Conservation (phyloP, 2,797 vertebrate species). For the Tinamus major region DNA sequence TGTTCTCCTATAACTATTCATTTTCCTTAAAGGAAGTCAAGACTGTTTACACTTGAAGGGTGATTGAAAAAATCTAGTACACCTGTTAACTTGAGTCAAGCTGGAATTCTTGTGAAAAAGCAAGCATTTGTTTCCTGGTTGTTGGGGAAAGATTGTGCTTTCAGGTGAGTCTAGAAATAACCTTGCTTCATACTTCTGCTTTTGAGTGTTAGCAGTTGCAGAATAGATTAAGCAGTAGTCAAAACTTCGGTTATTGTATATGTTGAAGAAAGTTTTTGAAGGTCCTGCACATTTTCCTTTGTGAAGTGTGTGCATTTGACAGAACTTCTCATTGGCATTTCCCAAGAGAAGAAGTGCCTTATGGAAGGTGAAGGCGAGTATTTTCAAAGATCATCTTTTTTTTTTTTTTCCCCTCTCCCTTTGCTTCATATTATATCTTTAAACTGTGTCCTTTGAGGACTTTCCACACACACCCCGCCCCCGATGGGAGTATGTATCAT, state of each 20-base stretch:
- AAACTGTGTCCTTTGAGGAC: not conserved
- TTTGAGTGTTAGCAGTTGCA: not conserved
- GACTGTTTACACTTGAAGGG: not conserved
- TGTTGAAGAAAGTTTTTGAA: not conserved
- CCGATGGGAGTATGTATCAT: not conserved
- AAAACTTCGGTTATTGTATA: not conserved
- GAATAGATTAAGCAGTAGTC: not conserved
- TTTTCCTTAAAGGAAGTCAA: constrained; percentile 43
- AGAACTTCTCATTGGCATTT: not conserved
- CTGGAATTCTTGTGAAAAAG: not conserved
- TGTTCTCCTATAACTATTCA: not conserved
- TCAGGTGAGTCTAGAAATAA: constrained; percentile 25
- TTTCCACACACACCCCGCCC: not conserved
- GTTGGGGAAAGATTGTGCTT: not conserved
- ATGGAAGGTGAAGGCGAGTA: too few species aligned
- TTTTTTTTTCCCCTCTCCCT: not conserved
- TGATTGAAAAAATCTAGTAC: not conserved
- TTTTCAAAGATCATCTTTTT: not conserved
- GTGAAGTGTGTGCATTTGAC: not conserved
- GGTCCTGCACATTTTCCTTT: not conserved
- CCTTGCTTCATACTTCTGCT: not conserved
- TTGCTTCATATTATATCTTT: not conserved
- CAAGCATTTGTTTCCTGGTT: not conserved
- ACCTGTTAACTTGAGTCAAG: not conserved
- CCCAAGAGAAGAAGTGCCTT: not conserved